Evolutionary conservation across 2,888 invertebrate genomes (phyloP), one percentile per base, ranked within the genome.

Genomic region (Tachina lurida): DNA sequence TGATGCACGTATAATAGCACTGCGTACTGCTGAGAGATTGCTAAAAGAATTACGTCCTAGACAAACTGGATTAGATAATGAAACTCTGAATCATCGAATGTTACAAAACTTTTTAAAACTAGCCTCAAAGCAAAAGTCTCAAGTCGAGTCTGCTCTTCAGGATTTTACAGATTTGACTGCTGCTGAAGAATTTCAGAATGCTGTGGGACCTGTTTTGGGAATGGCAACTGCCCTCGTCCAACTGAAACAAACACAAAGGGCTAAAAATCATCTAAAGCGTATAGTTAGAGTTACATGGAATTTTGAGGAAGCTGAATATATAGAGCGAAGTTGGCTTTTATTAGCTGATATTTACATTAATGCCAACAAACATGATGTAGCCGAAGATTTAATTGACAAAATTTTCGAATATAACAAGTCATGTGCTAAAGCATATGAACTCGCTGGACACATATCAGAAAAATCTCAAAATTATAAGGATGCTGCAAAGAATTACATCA

Each of bases 221-320:
- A 95, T 97, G 90, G 96, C 98, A 22, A 96, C 95, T 71, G 96
- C 96, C 90, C 93, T 90, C 91, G 93, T 98, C 90, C 95, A 98
- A 39, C 93, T 98, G 67, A 99, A 99, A 91, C 98, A 98, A 93
- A 95, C 95, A 0, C 98, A 98, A 19, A 94, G 98, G 71, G 98
- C 99, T 0, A 96, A 98, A 89, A 98, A 97, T 91, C 97, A 98
- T 89, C 92, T 99, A 73, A 99, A 99, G 92, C 94, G 98, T 43
- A 95, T 99, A 19, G 95, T 96, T 0, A 97, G 97, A 88, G 95
- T 95, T 73, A 93, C 94, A 0, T 99, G n/a, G n/a, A n/a, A n/a
- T n/a, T n/a, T n/a, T n/a, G n/a, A n/a, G n/a, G n/a, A n/a, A n/a
- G n/a, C n/a, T n/a, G n/a, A n/a, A n/a, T n/a, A n/a, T n/a, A n/a